Evolutionary conservation across 2,888 invertebrate genomes (phyloP).

Genomic region (Scaeva pyrastri): DNA sequence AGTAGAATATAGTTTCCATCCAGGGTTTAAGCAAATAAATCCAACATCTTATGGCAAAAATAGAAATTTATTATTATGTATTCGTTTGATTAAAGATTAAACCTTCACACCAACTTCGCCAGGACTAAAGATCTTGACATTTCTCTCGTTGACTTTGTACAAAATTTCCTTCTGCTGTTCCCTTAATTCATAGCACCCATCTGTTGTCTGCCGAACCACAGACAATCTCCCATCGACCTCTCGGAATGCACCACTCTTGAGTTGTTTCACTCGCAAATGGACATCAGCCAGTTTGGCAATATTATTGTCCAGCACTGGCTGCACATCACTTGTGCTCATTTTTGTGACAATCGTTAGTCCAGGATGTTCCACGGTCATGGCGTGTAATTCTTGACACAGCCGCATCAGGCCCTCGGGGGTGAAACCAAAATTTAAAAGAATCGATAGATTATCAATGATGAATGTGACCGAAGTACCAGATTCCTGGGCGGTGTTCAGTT

Average conservation of each 20-base stretch:
- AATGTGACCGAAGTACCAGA: conserved; percentile 84
- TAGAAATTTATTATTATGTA: conserved; percentile 63
- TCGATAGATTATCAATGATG: conserved; percentile 90
- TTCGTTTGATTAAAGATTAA: conserved; percentile 68
- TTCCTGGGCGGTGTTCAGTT: conserved; percentile 73
- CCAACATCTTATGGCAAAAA: conserved; percentile 48
- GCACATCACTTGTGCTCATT: conserved; percentile 86
- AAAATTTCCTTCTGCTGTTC: conserved; percentile 81
- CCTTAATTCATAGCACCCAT: conserved; percentile 79
- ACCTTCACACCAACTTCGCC: conserved; percentile 85
- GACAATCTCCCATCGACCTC: conserved; percentile 89
- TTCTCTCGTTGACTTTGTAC: conserved; percentile 90
- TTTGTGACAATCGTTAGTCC: conserved; percentile 86
- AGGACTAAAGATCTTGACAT: conserved; percentile 89
- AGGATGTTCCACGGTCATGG: conserved; percentile 78
- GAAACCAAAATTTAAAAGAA: conserved; percentile 87
- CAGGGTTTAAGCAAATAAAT: conserved; percentile 19
- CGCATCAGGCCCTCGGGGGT: conserved; percentile 79
- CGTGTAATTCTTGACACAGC: conserved; percentile 80
- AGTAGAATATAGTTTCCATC: too few relatives aligned
- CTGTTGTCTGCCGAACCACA: conserved; percentile 78
- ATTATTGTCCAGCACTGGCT: conserved; percentile 86
- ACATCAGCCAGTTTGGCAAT: conserved; percentile 88
- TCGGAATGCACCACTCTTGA: conserved; percentile 89
- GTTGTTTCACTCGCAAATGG: conserved; percentile 86